Evolutionary conservation across 1,140 invertebrate genomes (phyloP), one percentile per base, ranked within the genome.

Genomic region (Battus philenor): DNA sequence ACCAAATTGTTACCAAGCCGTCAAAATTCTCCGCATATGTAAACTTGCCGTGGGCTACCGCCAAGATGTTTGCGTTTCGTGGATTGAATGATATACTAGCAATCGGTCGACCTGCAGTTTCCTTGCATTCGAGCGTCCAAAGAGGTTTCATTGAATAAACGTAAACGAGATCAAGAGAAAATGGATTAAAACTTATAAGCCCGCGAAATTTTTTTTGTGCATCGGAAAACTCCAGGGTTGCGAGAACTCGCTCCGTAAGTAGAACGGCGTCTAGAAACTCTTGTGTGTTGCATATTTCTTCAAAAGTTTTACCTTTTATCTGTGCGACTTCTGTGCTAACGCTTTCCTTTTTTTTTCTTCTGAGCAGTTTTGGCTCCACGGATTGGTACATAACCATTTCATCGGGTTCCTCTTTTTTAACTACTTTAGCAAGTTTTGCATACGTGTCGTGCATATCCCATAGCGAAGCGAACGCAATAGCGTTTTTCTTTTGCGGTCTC

Each of bases 1-100:
- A 91, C 93, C 93, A 97, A 50, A 96, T 86, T 31, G 92, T 88
- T 1, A 97, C 85, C n/a, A 92, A 58, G 1, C 94, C 94, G 32
- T 81, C 74, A 5, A 50, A 73, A 1, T 51, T 53, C 20, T 89
- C 87, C 2, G 78, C 71, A 57, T 85, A 89, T 31, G 85, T 86
- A 49, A 87, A 91, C 46, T 90, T 88, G 1, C 91, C 92, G 51
- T 94, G 92, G n/a, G 88, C 91, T 1, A 91, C 91, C 0, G 92
- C 93, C 8, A 93, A 54, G 0, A 94, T 83, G 50, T 90, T 90
- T 1, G 77, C 51, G 52, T 93, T 92, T n/a, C 58, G 65, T 1
- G 87, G 87, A 79, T 91, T 93, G 77, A 90, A 93, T 24, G 87
- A 74, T 15, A 93, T 86, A 2, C 86, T 71, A 1, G 87, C 86